Evolutionary conservation across 2,797 vertebrate genomes (phyloP).

Genomic region (Etheostoma perlongum): DNA sequence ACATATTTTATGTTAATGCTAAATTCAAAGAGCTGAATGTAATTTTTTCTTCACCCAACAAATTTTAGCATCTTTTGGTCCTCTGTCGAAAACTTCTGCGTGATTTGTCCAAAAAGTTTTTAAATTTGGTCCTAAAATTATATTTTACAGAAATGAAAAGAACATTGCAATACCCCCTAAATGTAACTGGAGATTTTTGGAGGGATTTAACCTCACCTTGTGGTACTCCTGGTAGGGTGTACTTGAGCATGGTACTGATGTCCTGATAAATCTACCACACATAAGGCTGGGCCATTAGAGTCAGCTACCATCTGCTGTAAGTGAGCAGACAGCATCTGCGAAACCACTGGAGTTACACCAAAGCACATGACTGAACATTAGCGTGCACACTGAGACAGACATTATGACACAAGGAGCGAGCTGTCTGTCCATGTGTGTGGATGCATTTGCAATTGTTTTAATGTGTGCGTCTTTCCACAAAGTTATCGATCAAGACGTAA

Average conservation of each 20-base stretch:
- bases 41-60: background rate
- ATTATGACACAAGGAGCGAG: conserved; percentile 55
- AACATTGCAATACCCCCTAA: conserved; percentile 20
- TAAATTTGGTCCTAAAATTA: background rate
- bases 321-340: conserved; percentile 94
- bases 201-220: conserved; percentile 48
- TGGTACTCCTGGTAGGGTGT: conserved; percentile 47
- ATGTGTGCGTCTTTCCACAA: conserved; percentile 70
- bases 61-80: background rate
- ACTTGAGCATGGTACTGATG: conserved; percentile 64
- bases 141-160: background rate
- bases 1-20: background rate
- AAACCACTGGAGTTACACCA: conserved; percentile 81
- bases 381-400: conserved; percentile 60
- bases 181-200: conserved; percentile 16
- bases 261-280: conserved; percentile 82
- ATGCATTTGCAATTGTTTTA: conserved; percentile 73
- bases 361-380: conserved; percentile 78
- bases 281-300: conserved; percentile 95
- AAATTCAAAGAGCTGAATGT: background rate
- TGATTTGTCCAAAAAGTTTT: background rate
- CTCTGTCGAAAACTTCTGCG: rapidly evolving
- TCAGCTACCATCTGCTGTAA: conserved; percentile 97
- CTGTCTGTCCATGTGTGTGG: conserved; percentile 64
- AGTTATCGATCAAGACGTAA: conserved; percentile 80